A percentile compares a stretch with the other conserved stretches of the same genome.
phyloP scores from a whole-genome alignment of 2,888 invertebrate species.

The Tryphoninae sp. region DNA sequence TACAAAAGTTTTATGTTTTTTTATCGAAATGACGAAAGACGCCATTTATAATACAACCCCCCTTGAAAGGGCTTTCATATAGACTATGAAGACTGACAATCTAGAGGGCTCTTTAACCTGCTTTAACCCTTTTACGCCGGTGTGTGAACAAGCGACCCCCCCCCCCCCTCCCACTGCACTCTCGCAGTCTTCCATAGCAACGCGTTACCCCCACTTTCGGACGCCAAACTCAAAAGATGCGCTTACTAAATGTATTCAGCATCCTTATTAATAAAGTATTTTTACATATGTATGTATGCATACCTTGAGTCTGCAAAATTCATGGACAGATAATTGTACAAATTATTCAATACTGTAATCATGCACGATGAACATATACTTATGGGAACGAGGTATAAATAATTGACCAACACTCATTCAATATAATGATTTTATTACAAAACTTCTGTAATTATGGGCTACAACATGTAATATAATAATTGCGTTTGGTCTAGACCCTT shows the following conservation, averaged over 20 bases:
- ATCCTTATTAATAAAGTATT: background rate
- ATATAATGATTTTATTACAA: conserved; percentile 81
- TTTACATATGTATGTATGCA: background rate
- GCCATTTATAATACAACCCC: conserved; percentile 39
- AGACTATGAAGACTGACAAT: conserved; percentile 1
- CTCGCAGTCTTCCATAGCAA: conserved; percentile 12
- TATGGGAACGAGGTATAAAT: background rate
- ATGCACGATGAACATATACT: background rate
- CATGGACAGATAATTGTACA: too few species aligned
- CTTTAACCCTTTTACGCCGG: conserved; percentile 17
- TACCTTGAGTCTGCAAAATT: too few species aligned
- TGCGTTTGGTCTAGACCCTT: conserved; percentile 80
- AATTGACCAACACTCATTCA: conserved; percentile 67
- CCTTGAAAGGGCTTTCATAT: background rate
- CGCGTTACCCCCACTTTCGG: background rate
- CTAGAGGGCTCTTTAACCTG: conserved; percentile 34
- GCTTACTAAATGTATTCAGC: background rate
- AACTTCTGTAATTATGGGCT: conserved; percentile 80
- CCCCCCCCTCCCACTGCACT: background rate
- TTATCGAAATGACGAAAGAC: conserved; percentile 27
- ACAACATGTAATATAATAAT: conserved; percentile 81
- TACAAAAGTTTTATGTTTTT: conserved; percentile 32
- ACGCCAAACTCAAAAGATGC: background rate
- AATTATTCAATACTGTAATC: background rate
- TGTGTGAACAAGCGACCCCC: background rate